Evolutionary conservation across 1,140 invertebrate genomes (phyloP).

Genomic region (Microplitis mediator): DNA sequence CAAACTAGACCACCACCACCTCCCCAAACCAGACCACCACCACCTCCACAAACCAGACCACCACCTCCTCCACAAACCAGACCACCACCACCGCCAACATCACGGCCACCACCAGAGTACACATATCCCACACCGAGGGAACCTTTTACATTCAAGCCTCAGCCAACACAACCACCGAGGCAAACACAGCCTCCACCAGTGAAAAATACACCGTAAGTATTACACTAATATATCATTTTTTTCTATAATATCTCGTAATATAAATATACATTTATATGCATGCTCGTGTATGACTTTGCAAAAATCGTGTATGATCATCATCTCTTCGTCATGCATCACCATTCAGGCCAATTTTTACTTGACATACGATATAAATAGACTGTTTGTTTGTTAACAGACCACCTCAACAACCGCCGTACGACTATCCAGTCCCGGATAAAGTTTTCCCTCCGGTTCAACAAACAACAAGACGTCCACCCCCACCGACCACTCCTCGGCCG

Average conservation of each 20-base stretch:
- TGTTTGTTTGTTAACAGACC: background rate
- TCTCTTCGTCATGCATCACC: too few relatives aligned
- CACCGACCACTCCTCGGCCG: constrained; percentile 7
- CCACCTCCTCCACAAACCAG: constrained; percentile 25
- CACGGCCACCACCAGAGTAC: background rate
- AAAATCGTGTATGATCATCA: too few relatives aligned
- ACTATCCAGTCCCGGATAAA: background rate
- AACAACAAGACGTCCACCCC: background rate
- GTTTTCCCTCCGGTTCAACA: constrained; percentile 7
- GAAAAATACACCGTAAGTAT: background rate
- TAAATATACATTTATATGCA: too few relatives aligned
- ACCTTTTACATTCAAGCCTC: too few relatives aligned
- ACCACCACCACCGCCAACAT: constrained; percentile 24
- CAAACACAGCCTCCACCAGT: background rate
- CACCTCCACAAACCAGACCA: constrained; percentile 10
- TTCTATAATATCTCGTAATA: too few relatives aligned
- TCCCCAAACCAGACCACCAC: constrained; percentile 3
- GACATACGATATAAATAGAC: background rate
- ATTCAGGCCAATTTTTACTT: too few relatives aligned
- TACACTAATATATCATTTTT: too few relatives aligned
- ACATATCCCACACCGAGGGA: background rate
- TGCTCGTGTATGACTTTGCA: too few relatives aligned
- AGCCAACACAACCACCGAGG: background rate
- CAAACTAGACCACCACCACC: constrained; percentile 27
- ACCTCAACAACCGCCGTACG: constrained; percentile 8